Evolutionary conservation across 2,797 vertebrate genomes (phyloP).

Genomic region (Psittacula echo): DNA sequence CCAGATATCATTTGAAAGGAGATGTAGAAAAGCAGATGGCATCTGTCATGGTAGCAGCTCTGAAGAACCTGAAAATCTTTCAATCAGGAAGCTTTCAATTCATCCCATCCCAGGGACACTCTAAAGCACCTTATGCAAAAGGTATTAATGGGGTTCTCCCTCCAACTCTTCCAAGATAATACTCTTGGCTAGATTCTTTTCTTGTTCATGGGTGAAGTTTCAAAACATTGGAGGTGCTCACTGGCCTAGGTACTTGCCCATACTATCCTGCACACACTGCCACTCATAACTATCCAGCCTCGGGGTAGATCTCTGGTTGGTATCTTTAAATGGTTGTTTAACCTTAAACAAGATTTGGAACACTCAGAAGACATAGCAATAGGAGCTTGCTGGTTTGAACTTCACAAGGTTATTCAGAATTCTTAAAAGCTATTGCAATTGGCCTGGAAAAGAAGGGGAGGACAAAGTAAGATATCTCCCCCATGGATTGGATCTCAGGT

Average conservation of each 20-base stretch:
- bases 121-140: neutral
- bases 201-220: neutral
- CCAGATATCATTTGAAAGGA: neutral
- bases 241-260: neutral
- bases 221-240: neutral
- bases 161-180: neutral
- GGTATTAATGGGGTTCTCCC: neutral
- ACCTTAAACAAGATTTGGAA: neutral
- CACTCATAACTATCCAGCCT: neutral
- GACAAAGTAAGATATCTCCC: neutral
- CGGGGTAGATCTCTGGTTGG: fast-evolving
- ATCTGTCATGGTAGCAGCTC: neutral
- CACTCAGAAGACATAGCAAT: neutral
- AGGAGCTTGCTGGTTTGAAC: neutral
- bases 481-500: neutral
- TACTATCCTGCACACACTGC: neutral
- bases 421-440: neutral
- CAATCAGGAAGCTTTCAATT: neutral
- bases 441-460: neutral
- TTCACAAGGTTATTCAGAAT: neutral
- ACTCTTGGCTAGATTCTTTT: neutral
- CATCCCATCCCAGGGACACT: neutral
- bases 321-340: neutral
- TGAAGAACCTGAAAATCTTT: neutral
- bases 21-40: neutral